Percentiles rank a stretch among this genome's conserved stretches.
Evolutionary conservation across 1,140 invertebrate genomes (phyloP).

Genomic region (Lasioglossum albipes): DNA sequence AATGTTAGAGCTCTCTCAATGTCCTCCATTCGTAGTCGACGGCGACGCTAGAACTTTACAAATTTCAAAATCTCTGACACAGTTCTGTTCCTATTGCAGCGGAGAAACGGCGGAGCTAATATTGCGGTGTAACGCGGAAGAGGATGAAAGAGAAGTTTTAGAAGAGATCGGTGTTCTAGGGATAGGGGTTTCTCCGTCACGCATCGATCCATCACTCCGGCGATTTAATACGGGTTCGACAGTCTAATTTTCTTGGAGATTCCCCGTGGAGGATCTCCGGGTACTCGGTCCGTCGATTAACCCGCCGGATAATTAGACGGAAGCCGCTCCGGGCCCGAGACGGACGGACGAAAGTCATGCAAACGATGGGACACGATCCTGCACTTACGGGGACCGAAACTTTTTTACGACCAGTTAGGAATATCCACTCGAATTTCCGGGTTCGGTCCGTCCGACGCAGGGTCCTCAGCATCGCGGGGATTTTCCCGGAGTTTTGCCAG

Average conservation of each 20-base stretch:
- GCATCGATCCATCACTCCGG: slow-evolving; percentile 6
- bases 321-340: not conserved
- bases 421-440: not conserved
- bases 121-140: too few relatives aligned
- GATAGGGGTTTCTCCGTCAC: not conserved
- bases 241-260: slow-evolving; percentile 17
- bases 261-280: not conserved
- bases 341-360: slow-evolving; percentile 13
- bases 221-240: slow-evolving; percentile 12
- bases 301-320: slow-evolving; percentile 33
- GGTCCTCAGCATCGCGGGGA: slow-evolving; percentile 20
- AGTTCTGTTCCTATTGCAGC: too few relatives aligned
- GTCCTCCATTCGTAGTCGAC: too few relatives aligned
- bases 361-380: slow-evolving; percentile 39
- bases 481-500: slow-evolving; percentile 12
- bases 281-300: not conserved
- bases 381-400: slow-evolving; percentile 31
- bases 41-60: too few relatives aligned
- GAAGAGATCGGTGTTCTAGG: not conserved
- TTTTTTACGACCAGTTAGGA: slow-evolving; percentile 24
- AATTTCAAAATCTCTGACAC: too few relatives aligned
- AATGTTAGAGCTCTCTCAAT: too few relatives aligned
- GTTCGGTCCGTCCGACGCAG: not conserved
- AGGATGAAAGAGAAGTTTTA: not conserved
- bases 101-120: too few relatives aligned